Conservation (phyloP, 2,797 vertebrate genomes). For the Tauraco hartlaubi region DNA sequence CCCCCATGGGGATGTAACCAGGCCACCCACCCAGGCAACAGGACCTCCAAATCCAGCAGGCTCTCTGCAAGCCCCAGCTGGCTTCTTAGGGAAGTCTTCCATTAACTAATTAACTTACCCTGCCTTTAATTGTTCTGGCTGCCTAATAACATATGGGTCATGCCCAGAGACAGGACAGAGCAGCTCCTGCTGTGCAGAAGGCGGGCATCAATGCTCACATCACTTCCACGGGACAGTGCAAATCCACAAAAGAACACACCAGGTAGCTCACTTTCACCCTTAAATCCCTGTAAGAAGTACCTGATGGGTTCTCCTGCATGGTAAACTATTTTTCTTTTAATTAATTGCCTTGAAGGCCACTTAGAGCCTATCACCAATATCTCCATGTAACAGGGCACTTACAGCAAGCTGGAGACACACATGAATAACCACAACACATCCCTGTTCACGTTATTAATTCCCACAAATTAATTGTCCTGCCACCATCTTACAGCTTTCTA, state of each 20-base stretch:
- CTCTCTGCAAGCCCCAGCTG: background rate
- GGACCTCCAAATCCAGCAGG: background rate
- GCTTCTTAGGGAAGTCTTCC: background rate
- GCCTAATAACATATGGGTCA: too few species aligned
- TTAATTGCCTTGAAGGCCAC: background rate
- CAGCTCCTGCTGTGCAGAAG: background rate
- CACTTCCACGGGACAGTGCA: rapidly evolving
- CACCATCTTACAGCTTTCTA: background rate
- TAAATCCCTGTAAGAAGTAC: background rate
- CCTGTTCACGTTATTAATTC: background rate
- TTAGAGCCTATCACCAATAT: background rate
- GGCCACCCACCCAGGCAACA: too few species aligned
- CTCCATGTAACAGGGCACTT: background rate
- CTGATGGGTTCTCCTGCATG: background rate
- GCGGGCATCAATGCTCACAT: background rate
- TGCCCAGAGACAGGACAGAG: too few species aligned
- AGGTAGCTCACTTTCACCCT: background rate
- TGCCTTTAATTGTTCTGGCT: background rate
- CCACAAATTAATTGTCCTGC: background rate
- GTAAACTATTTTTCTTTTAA: background rate
- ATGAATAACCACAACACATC: background rate
- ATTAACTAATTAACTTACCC: background rate
- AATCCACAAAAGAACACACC: background rate
- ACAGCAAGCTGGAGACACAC: background rate
- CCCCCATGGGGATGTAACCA: rapidly evolving